Conservation (phyloP, 1,140 invertebrate species). For the Tyrophagus putrescentiae region DNA sequence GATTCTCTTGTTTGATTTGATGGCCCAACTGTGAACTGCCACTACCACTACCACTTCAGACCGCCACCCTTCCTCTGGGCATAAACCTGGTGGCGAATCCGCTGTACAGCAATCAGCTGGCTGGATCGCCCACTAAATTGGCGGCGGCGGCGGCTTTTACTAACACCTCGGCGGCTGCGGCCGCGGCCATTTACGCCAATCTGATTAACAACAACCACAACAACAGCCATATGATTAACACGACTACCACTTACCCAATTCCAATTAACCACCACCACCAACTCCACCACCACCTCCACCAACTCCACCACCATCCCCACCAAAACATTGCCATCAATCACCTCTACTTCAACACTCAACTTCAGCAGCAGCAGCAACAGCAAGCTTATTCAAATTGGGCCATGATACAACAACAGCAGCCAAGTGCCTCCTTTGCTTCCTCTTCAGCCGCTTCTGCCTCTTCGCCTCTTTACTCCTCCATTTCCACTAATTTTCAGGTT, state of each 20-base stretch:
- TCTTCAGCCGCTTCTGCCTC: too few relatives aligned
- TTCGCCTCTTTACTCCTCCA: too few relatives aligned
- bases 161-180: not conserved
- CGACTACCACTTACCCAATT: not conserved
- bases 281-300: not conserved
- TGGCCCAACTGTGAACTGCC: too few relatives aligned
- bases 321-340: not conserved
- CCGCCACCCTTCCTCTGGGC: not conserved
- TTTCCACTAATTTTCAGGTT: too few relatives aligned
- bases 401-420: too few relatives aligned
- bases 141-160: not conserved
- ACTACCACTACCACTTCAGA: not conserved
- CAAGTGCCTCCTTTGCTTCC: too few relatives aligned
- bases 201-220: constrained; percentile 11
- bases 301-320: not conserved
- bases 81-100: constrained; percentile 9
- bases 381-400: too few relatives aligned
- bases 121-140: not conserved
- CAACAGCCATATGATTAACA: not conserved
- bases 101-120: not conserved
- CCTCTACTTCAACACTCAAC: not conserved
- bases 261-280: not conserved
- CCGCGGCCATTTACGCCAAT: not conserved
- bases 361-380: not conserved
- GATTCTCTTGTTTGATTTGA: not conserved